Conservation (phyloP, 2,113 vertebrate species). For the Psilopogon haemacephalus region DNA sequence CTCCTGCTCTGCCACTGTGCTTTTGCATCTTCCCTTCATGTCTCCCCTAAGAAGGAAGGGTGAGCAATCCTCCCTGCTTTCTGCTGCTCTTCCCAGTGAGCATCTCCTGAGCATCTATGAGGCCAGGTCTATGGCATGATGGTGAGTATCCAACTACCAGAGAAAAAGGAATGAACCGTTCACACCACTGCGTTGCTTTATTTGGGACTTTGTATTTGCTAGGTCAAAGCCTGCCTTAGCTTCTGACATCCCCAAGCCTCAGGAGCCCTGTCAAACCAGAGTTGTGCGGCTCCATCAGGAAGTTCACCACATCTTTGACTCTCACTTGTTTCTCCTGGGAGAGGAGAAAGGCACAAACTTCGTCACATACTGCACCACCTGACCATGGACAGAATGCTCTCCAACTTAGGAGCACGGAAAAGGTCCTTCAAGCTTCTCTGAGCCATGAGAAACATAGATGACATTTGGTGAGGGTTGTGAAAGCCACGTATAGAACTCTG, state of each 20-base stretch:
- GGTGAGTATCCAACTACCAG: background rate
- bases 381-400: background rate
- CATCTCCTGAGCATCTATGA: background rate
- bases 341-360: background rate
- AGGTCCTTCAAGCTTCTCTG: background rate
- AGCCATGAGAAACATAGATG: background rate
- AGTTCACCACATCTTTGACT: background rate
- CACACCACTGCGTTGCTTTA: background rate
- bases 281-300: rapidly evolving
- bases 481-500: background rate
- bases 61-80: background rate
- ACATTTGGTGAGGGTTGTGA: background rate
- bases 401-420: background rate
- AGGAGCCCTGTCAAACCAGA: background rate
- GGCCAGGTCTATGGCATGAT: background rate
- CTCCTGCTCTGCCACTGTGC: background rate
- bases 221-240: background rate
- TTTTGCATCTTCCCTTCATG: background rate
- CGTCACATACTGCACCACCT: no score
- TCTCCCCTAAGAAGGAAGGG: background rate
- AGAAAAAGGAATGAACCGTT: background rate
- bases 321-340: background rate
- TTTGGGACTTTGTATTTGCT: background rate
- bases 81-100: rapidly evolving
- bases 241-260: background rate